Conservation (phyloP, 2,797 vertebrate species). For the Cercopithecus petaurista region DNA sequence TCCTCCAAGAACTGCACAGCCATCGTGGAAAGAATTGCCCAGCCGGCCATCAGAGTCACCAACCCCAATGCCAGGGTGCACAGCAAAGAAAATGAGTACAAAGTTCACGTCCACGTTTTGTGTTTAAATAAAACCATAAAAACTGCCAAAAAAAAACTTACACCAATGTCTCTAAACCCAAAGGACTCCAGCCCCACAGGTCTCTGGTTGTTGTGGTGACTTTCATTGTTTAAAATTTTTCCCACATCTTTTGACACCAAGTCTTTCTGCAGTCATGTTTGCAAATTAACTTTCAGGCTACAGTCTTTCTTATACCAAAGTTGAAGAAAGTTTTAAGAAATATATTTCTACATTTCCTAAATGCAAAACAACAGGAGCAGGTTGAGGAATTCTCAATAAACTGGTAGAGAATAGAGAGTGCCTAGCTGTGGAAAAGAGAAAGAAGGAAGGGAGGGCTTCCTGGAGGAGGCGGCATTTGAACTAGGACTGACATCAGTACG, state of each 20-base stretch:
- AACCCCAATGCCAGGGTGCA: fast-evolving
- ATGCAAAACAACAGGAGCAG: neutral
- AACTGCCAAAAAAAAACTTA: fast-evolving
- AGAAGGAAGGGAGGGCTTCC: neutral
- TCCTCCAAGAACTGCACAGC: fast-evolving
- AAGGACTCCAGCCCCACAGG: no score
- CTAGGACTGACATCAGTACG: no score
- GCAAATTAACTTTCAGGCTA: neutral
- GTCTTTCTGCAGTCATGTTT: neutral
- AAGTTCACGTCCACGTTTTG: fast-evolving
- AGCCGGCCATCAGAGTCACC: fast-evolving
- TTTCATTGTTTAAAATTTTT: neutral
- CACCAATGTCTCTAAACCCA: no score
- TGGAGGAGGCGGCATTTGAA: neutral
- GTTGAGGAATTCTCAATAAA: neutral
- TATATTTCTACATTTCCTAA: neutral
- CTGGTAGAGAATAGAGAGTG: neutral
- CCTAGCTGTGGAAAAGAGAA: neutral
- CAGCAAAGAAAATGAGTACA: fast-evolving
- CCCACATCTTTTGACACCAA: neutral
- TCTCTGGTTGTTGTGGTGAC: neutral
- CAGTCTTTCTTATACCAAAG: neutral
- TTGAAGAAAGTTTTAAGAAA: neutral
- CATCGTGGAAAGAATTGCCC: fast-evolving
- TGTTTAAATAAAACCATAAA: no score